These are phyloP conservation scores for Megathymus violae DNA, from an alignment of 1,140 invertebrate genomes.

Conservation along the genomic window DNA sequence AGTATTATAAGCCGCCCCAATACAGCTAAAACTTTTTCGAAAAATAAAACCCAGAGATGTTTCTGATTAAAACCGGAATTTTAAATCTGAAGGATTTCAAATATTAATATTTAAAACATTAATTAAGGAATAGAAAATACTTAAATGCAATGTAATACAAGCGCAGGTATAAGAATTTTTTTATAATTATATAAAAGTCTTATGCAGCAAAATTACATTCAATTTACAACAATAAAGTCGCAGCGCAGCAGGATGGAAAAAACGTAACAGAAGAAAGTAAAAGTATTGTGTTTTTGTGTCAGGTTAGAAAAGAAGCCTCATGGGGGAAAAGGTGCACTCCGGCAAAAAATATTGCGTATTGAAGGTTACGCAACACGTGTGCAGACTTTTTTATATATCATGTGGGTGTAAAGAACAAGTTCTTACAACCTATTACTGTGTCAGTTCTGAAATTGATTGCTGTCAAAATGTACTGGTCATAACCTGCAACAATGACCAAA, in stretches of 20 bases:
- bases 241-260: conserved; percentile 40
- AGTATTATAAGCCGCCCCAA: no score
- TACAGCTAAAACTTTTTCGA: no score
- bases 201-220: conserved; percentile 4
- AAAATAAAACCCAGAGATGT: no score
- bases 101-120: no score
- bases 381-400: neutral
- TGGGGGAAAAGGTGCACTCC: conserved; percentile 45
- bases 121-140: no score
- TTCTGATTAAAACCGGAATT: no score
- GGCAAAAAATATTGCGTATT: conserved; percentile 53
- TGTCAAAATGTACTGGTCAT: no score
- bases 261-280: conserved; percentile 69
- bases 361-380: conserved; percentile 64
- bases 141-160: neutral
- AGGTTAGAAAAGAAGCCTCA: conserved; percentile 38
- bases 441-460: no score
- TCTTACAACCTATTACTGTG: no score
- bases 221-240: conserved; percentile 35
- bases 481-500: no score
- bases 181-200: neutral
- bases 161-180: conserved; percentile 3
- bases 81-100: no score
- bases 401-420: no score
- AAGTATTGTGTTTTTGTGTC: conserved; percentile 63